Evolutionary conservation across 1,140 invertebrate genomes (phyloP).

Genomic region (Antheraea mylitta): DNA sequence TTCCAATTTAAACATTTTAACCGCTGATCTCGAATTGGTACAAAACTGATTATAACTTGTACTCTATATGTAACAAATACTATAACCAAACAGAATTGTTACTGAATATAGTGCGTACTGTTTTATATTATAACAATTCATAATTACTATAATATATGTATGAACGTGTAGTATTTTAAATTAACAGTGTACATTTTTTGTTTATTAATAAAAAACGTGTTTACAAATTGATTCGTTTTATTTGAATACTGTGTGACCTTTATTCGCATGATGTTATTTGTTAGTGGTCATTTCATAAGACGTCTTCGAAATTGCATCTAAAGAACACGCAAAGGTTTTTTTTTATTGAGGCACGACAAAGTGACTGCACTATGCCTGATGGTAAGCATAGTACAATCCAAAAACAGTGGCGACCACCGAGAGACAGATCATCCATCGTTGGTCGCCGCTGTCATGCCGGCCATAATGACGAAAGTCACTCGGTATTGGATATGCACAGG

Average conservation of each 20-base stretch:
- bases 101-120: conserved; percentile 20
- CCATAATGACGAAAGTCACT: too few species aligned
- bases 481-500: too few species aligned
- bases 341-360: too few species aligned
- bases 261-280: not conserved
- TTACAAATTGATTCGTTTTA: conserved; percentile 41
- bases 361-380: too few species aligned
- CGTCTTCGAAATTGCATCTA: too few species aligned
- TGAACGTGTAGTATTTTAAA: conserved; percentile 60
- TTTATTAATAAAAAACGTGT: conserved; percentile 66
- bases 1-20: not conserved
- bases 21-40: not conserved
- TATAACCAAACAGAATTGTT: conserved; percentile 16
- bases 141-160: conserved; percentile 43
- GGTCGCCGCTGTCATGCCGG: too few species aligned
- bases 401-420: too few species aligned
- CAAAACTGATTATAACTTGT: not conserved
- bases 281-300: too few species aligned
- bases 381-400: too few species aligned
- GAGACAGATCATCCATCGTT: too few species aligned
- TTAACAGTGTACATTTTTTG: conserved; percentile 66
- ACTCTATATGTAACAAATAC: not conserved
- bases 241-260: not conserved
- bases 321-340: too few species aligned
- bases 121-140: conserved; percentile 32